Evolutionary conservation across 1,140 invertebrate genomes (phyloP).

Genomic region (Tetragnatha versicolor): DNA sequence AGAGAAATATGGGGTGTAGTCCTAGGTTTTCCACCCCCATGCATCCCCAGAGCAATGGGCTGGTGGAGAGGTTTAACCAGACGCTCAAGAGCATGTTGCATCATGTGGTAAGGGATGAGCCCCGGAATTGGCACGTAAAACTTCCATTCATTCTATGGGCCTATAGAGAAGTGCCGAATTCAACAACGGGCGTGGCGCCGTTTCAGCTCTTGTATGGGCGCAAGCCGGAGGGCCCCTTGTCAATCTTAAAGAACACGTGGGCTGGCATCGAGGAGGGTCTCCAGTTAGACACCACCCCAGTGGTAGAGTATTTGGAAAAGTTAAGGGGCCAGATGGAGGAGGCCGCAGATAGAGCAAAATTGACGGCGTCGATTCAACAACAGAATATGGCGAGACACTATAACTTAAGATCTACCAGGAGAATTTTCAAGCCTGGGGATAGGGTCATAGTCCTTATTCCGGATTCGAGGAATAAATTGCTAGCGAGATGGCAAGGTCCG

Average conservation of each 20-base stretch:
- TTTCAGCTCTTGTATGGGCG: conserved; percentile 18
- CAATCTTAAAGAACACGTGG: too few relatives aligned
- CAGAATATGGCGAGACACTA: neutral
- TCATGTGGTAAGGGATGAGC: neutral
- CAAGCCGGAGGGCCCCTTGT: too few relatives aligned
- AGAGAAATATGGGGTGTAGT: too few relatives aligned
- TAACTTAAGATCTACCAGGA: neutral
- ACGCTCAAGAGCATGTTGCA: conserved; percentile 2
- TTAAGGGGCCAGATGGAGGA: neutral
- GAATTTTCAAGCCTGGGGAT: neutral
- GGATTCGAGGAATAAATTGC: conserved; percentile 13
- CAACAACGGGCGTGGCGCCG: neutral
- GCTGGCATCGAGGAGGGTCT: too few relatives aligned
- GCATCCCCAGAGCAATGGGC: too few relatives aligned
- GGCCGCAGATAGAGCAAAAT: neutral
- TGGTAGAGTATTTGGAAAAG: too few relatives aligned
- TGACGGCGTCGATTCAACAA: neutral
- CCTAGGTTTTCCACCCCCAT: too few relatives aligned
- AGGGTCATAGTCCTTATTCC: conserved; percentile 4
- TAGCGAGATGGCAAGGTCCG: conserved; percentile 9
- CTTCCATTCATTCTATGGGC: too few relatives aligned
- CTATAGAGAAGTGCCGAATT: too few relatives aligned
- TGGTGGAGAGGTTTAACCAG: too few relatives aligned
- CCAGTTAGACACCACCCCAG: neutral
- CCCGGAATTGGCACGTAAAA: too few relatives aligned